Conservation (phyloP, 2,797 vertebrate genomes). For the Siniperca undulata region DNA sequence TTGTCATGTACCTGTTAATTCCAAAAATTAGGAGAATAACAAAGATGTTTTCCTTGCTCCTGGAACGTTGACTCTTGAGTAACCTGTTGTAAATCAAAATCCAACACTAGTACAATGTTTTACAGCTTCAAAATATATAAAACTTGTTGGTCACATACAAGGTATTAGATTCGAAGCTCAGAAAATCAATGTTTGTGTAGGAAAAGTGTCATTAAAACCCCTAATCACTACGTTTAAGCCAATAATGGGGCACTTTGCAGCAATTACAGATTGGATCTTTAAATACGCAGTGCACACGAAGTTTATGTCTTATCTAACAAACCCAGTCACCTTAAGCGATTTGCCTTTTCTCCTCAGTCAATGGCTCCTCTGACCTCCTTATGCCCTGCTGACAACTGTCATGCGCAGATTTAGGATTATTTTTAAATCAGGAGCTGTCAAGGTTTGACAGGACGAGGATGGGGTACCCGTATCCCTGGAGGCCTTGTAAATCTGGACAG, state of each 20-base stretch:
- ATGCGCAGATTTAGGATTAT: constrained; percentile 91
- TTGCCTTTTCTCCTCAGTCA: constrained; percentile 11
- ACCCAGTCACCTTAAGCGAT: not conserved
- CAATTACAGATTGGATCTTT: not conserved
- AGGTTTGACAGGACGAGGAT: constrained; percentile 83
- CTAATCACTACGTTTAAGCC: not conserved
- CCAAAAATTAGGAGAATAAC: not conserved
- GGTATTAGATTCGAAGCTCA: not conserved
- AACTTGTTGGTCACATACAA: not conserved
- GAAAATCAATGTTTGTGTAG: not conserved
- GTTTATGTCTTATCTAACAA: constrained; percentile 23
- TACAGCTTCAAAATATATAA: not conserved
- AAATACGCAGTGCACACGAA: not conserved
- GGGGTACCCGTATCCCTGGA: constrained; percentile 88
- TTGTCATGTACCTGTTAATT: not conserved
- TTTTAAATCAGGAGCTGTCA: constrained; percentile 92
- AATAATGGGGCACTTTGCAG: not conserved
- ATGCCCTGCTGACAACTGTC: constrained; percentile 86
- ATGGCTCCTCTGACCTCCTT: constrained; percentile 77
- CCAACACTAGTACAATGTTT: not conserved
- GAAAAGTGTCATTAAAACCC: constrained; percentile 15
- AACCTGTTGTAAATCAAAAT: constrained; percentile 12
- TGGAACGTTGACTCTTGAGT: not conserved
- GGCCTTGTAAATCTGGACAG: constrained; percentile 98
- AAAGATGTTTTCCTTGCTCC: constrained; percentile 13